A percentile compares a stretch with the other conserved stretches of the same genome.
Evolutionary conservation across 2,888 invertebrate species (phyloP).

Genomic region (Chymomyza fuscimana): DNA sequence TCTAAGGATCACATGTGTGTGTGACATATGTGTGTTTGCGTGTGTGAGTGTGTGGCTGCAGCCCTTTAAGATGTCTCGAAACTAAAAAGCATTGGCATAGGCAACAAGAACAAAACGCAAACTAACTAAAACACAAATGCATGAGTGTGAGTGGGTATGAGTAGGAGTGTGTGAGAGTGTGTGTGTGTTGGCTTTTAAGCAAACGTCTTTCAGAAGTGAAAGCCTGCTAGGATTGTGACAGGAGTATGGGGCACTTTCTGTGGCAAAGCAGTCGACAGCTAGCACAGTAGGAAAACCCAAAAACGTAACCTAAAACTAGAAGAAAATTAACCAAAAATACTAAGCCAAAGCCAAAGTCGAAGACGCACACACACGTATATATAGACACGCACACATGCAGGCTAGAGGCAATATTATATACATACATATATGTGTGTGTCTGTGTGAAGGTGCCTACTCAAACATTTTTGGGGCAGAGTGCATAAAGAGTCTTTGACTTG

Average conservation of each 20-base stretch:
- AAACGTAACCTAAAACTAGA: conserved; percentile 76
- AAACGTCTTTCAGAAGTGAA: conserved; percentile 72
- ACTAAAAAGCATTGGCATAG: conserved; percentile 42
- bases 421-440: neutral
- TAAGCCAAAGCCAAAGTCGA: conserved; percentile 68
- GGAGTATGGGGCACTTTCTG: neutral
- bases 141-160: conserved; percentile 1
- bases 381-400: conserved; percentile 17
- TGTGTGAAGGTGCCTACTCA: conserved; percentile 2
- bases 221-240: neutral
- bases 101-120: conserved; percentile 47
- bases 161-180: conserved; percentile 15
- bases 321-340: conserved; percentile 76
- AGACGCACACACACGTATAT: conserved; percentile 43
- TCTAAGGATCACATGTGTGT: neutral
- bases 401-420: conserved; percentile 8
- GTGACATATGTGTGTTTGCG: conserved; percentile 11
- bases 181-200: conserved; percentile 71
- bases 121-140: conserved; percentile 64
- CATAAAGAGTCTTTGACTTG: conserved; percentile 70
- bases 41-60: conserved; percentile 35
- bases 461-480: conserved; percentile 31
- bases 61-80: conserved; percentile 43
- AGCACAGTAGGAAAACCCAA: conserved; percentile 67
- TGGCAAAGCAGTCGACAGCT: conserved; percentile 30